Evolutionary conservation across 2,888 invertebrate species (phyloP).

Genomic region (Diarsia mendica): DNA sequence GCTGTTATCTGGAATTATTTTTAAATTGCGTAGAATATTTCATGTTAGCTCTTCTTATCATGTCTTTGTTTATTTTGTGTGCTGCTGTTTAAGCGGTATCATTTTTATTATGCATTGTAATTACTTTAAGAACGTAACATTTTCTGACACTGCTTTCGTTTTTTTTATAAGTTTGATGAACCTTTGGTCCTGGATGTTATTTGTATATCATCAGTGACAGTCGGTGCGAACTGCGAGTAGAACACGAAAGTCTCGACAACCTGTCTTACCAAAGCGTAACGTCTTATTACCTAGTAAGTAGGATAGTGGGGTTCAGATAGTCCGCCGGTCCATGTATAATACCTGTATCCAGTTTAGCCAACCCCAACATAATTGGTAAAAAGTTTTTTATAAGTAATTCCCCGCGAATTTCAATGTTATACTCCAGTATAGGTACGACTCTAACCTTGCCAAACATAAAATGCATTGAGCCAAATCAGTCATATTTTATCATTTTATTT

Average conservation of each 20-base stretch:
- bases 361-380: background rate
- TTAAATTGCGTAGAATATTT: constrained; percentile 26
- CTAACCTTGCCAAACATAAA: constrained; percentile 23
- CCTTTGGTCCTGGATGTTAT: background rate
- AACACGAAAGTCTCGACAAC: background rate
- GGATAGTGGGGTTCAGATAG: background rate
- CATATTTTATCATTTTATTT: constrained; percentile 38
- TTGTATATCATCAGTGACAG: background rate
- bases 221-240: background rate
- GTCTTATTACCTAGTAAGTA: background rate
- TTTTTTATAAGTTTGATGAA: background rate
- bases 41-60: constrained; percentile 42
- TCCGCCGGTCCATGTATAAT: background rate
- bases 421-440: background rate
- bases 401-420: background rate
- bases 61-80: constrained; percentile 33
- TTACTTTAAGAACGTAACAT: background rate
- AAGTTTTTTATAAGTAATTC: background rate
- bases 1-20: constrained; percentile 44
- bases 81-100: constrained; percentile 14
- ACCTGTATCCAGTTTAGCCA: background rate
- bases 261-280: too few species aligned
- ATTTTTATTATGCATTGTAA: constrained; percentile 15
- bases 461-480: constrained; percentile 22
- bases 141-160: too few species aligned